phyloP scores from a whole-genome alignment of 2,888 invertebrate species.

The Plebejus melissa region DNA sequence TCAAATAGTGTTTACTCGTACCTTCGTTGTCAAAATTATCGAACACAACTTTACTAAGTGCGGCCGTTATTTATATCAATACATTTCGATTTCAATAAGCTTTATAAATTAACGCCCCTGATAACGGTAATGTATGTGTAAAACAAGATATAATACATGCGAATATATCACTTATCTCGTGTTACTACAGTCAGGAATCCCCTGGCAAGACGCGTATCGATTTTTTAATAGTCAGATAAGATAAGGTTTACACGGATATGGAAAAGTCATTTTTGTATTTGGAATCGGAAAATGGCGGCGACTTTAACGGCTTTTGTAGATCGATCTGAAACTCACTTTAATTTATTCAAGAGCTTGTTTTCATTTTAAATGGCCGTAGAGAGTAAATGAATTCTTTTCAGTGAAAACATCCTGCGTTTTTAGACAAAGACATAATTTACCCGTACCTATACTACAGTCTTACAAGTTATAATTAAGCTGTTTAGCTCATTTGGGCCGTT shows the following conservation, averaged over 20 bases:
- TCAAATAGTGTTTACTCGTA: too few species aligned
- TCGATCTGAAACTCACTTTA: neutral
- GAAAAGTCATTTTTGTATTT: conserved; percentile 22
- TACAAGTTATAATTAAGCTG: too few species aligned
- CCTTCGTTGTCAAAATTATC: too few species aligned
- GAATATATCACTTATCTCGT: neutral
- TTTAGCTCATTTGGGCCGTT: too few species aligned
- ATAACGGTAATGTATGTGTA: conserved; percentile 21
- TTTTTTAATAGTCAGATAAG: conserved; percentile 33
- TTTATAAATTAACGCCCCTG: conserved; percentile 11
- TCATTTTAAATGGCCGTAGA: neutral
- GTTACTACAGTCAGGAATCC: neutral
- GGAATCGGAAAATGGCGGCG: conserved; percentile 24
- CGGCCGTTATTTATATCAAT: neutral
- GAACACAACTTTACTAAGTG: too few species aligned
- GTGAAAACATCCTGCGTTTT: too few species aligned
- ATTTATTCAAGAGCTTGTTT: neutral
- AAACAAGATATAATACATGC: neutral
- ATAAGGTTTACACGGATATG: conserved; percentile 28
- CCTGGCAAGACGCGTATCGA: conserved; percentile 15
- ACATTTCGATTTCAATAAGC: conserved; percentile 23
- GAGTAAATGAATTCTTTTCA: neutral
- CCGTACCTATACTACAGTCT: too few species aligned
- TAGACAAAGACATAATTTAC: too few species aligned
- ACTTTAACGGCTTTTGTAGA: conserved; percentile 8